Percentiles rank a stretch among this genome's conserved stretches.
Evolutionary conservation across 1,140 invertebrate species (phyloP).

Genomic region (Eriosoma lanigerum): DNA sequence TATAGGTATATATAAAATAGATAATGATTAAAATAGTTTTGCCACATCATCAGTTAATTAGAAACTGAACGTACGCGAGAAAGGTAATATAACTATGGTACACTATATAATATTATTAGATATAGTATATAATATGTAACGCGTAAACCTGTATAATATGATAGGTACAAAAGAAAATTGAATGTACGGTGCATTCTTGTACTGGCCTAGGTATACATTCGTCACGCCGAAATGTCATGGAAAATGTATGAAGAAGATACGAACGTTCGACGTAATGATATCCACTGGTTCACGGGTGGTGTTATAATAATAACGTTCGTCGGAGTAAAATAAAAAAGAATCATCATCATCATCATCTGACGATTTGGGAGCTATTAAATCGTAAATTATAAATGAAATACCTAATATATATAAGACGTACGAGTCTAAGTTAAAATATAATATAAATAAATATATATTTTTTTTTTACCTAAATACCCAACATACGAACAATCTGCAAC

Average conservation of each 20-base stretch:
- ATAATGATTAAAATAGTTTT: slow-evolving; percentile 40
- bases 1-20: neutral
- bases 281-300: neutral
- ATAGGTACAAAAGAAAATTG: slow-evolving; percentile 32
- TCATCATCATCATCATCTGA: neutral
- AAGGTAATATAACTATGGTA: neutral
- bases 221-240: slow-evolving; percentile 50
- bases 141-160: neutral
- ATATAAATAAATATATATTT: too few relatives aligned
- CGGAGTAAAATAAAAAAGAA: too few relatives aligned
- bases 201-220: slow-evolving; percentile 8
- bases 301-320: neutral
- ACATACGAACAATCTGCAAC: too few relatives aligned
- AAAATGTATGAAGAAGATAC: slow-evolving; percentile 29
- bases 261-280: slow-evolving; percentile 17
- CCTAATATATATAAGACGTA: too few relatives aligned
- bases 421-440: too few relatives aligned
- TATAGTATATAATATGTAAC: slow-evolving; percentile 7
- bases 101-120: neutral
- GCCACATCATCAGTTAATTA: slow-evolving; percentile 49
- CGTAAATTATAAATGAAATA: neutral
- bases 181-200: slow-evolving; percentile 41
- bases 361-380: slow-evolving; percentile 9
- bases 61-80: slow-evolving; percentile 22
- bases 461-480: too few relatives aligned